These are phyloP conservation scores for Rhorus exstirpatorius DNA, from an alignment of 2,888 invertebrate genomes.

Conservation along the genomic window DNA sequence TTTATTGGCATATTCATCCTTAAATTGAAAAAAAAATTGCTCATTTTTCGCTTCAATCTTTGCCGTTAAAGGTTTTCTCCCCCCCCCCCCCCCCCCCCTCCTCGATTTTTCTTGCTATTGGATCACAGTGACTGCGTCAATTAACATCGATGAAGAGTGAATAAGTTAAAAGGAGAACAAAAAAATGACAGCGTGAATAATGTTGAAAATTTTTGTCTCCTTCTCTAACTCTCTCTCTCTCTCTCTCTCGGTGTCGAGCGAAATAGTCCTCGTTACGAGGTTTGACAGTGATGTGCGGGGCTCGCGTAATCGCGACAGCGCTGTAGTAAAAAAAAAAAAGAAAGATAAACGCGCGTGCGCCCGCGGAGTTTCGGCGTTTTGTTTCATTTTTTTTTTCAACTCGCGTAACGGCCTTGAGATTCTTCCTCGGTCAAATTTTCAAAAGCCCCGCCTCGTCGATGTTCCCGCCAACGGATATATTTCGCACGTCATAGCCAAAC, in stretches of 20 bases:
- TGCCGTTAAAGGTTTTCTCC: slow-evolving; percentile 24
- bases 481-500: slow-evolving; percentile 12
- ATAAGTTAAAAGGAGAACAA: no score
- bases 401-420: slow-evolving; percentile 69
- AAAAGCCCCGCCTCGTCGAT: slow-evolving; percentile 19
- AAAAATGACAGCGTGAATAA: no score
- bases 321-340: slow-evolving; percentile 17
- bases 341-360: slow-evolving; percentile 31
- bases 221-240: no score
- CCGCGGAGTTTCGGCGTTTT: slow-evolving; percentile 17
- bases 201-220: no score
- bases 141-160: no score
- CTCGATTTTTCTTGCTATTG: not conserved
- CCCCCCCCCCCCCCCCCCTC: not conserved
- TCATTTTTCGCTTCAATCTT: slow-evolving; percentile 46
- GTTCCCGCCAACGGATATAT: no score
- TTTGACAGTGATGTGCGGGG: no score
- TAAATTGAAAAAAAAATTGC: no score
- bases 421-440: slow-evolving; percentile 63
- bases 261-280: no score
- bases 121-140: not conserved
- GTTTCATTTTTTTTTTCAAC: slow-evolving; percentile 40
- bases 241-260: no score
- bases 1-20: no score
- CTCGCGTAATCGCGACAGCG: slow-evolving; percentile 36